These are phyloP conservation scores for Epsilonema sp. DNA, from an alignment of 2,888 invertebrate species.

Conservation along the genomic window DNA sequence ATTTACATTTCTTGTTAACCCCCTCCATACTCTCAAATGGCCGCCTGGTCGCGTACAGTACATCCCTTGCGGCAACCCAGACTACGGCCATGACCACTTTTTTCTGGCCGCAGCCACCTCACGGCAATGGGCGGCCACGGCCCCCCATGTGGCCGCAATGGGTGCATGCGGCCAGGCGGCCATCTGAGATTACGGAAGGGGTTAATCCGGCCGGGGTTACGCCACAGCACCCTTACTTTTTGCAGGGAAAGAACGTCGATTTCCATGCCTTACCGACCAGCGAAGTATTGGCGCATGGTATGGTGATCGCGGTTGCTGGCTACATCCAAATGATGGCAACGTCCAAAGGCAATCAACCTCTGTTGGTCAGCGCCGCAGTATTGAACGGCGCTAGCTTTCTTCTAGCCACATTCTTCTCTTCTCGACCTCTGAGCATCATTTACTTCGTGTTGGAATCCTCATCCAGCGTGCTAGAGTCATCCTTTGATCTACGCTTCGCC, in stretches of 20 bases:
- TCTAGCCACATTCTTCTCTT: neutral
- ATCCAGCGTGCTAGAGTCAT: neutral
- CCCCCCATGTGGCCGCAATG: too few relatives aligned
- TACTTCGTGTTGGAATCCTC: neutral
- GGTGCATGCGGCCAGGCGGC: too few relatives aligned
- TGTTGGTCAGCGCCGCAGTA: conserved; percentile 1
- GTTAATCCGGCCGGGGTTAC: too few relatives aligned
- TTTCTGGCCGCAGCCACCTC: too few relatives aligned
- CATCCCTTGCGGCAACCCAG: too few relatives aligned
- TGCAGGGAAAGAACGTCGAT: conserved; percentile 1
- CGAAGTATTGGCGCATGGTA: conserved; percentile 5
- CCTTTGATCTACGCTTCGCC: neutral
- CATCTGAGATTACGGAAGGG: too few relatives aligned
- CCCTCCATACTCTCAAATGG: too few relatives aligned
- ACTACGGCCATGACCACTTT: too few relatives aligned
- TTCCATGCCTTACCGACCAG: conserved; percentile 4
- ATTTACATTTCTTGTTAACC: too few relatives aligned
- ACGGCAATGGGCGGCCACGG: too few relatives aligned
- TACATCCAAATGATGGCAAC: conserved; percentile 7
- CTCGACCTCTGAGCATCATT: conserved; percentile 1
- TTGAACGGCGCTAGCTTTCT: conserved; percentile 4
- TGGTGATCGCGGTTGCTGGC: conserved; percentile 3
- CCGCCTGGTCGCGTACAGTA: too few relatives aligned
- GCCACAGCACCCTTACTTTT: too few relatives aligned
- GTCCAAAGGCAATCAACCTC: conserved; percentile 3